Evolutionary conservation across 1,140 invertebrate genomes (phyloP), one percentile per base, ranked within the genome.

Genomic region (Chlorops oryzae): DNA sequence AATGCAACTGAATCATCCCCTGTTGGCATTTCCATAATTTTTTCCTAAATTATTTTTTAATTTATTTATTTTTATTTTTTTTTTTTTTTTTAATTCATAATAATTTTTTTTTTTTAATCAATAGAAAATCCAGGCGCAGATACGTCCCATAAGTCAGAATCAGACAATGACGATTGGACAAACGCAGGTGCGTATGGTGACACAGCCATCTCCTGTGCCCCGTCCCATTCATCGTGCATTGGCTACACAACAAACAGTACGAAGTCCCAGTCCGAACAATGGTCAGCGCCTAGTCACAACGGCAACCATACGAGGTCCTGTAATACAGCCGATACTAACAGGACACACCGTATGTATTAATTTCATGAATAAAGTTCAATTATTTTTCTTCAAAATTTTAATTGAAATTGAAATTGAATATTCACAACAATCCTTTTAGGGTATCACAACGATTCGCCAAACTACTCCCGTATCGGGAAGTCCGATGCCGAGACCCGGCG

Each of bases 101-200:
- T 32, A 32, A 32, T 9, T 32, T 32, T 32, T 32, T 32, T 32
- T 32, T 32, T 32, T 32, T 13, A 32, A 7, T 32, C n/a, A 9
- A 2, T 21, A 70, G 65, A 67, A 67, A 71, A 72, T 68, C 28
- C 67, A 70, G 59, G 66, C 69, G 49, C 69, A 71, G 59, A 71
- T 72, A 57, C 68, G 69, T 63, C 69, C 73, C 3, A 67, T 73
- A 34, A 68, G 72, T 53, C 62, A 59, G 45, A 69, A 58, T 50
- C 62, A 72, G 53, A 68, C 68, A 23, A 67, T 62, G 43, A 68
- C 66, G 17, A 70, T 77, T 50, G 73, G 70, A 52, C 75, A 74
- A 56, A 73, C 77, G 34, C 79, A 80, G 65, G 77, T 82, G 48
- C 65, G 79, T 57, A 75, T 81, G 53, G 77, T 82, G 64, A 69